These are phyloP conservation scores for Macropis europaea DNA, from an alignment of 2,888 invertebrate genomes.

Conservation along the genomic window DNA sequence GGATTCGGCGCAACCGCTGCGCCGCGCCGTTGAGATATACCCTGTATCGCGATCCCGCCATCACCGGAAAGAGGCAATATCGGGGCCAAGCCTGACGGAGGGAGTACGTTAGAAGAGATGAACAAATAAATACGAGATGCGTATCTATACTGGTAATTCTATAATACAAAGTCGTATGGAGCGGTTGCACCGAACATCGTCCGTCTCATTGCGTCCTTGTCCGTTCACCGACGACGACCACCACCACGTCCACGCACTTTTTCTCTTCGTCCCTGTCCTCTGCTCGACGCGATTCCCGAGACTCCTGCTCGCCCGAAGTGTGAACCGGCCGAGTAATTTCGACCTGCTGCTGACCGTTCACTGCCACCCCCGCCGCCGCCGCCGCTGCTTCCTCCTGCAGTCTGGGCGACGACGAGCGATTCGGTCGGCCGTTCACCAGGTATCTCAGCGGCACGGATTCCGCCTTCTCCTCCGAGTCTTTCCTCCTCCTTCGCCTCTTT, in stretches of 20 bases:
- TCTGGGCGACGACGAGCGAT: conserved; percentile 63
- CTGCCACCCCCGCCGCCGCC: not conserved
- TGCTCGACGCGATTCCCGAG: not conserved
- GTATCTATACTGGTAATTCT: conserved; percentile 72
- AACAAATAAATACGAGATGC: conserved; percentile 77
- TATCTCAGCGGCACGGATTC: conserved; percentile 74
- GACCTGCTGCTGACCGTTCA: conserved; percentile 18
- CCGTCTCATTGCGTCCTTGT: conserved; percentile 56
- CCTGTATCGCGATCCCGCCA: conserved; percentile 3
- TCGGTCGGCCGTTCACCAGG: conserved; percentile 75
- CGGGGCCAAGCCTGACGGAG: conserved; percentile 65
- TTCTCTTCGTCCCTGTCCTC: conserved; percentile 33
- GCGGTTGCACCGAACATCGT: conserved; percentile 6
- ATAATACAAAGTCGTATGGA: conserved; percentile 72
- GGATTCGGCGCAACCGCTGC: too few species aligned
- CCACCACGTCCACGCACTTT: conserved; percentile 48
- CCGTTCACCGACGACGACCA: conserved; percentile 45
- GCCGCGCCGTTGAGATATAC: not conserved
- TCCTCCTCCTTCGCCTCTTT: too few species aligned
- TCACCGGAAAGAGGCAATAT: not conserved
- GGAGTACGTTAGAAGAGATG: conserved; percentile 72
- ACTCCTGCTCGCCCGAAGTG: conserved; percentile 22
- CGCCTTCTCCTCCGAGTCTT: conserved; percentile 44
- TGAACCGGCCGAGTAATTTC: conserved; percentile 24
- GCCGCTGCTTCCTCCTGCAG: conserved; percentile 18